phyloP scores from a whole-genome alignment of 2,888 invertebrate genomes.

The Caenorhabditis doughertyi region DNA sequence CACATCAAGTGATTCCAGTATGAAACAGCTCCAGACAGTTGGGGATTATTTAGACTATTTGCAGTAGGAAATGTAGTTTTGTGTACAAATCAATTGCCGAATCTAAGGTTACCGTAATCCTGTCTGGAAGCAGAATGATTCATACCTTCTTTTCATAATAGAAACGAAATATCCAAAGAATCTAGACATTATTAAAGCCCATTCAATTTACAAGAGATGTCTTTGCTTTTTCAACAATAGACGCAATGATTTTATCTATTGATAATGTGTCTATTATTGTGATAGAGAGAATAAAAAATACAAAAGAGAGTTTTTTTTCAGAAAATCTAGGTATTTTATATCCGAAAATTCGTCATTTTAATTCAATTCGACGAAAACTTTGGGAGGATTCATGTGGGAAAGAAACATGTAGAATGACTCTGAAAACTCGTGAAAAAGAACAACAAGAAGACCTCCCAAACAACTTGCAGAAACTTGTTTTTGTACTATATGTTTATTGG shows the following conservation, averaged over 20 bases:
- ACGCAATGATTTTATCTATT: slow-evolving; percentile 2
- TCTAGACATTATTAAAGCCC: neutral
- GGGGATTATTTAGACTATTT: too few relatives aligned
- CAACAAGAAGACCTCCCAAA: slow-evolving; percentile 23
- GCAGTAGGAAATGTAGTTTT: too few relatives aligned
- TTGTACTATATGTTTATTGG: slow-evolving; percentile 20
- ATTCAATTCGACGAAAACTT: slow-evolving; percentile 23
- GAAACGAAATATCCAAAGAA: neutral
- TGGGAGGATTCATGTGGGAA: neutral
- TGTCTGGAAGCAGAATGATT: neutral
- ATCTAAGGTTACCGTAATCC: neutral
- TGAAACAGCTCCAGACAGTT: too few relatives aligned
- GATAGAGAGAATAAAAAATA: neutral
- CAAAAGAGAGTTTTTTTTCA: neutral
- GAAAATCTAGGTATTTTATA: neutral
- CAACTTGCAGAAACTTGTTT: slow-evolving; percentile 27
- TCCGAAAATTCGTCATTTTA: slow-evolving; percentile 6
- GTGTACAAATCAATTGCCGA: too few relatives aligned
- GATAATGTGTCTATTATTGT: neutral
- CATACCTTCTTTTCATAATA: neutral
- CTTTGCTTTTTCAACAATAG: neutral
- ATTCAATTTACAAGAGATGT: neutral
- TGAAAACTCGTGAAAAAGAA: slow-evolving; percentile 26
- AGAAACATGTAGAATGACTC: neutral
- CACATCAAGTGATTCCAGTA: too few relatives aligned